Evolutionary conservation across 2,113 vertebrate genomes (phyloP).

Genomic region (Sebastes schlegelii): DNA sequence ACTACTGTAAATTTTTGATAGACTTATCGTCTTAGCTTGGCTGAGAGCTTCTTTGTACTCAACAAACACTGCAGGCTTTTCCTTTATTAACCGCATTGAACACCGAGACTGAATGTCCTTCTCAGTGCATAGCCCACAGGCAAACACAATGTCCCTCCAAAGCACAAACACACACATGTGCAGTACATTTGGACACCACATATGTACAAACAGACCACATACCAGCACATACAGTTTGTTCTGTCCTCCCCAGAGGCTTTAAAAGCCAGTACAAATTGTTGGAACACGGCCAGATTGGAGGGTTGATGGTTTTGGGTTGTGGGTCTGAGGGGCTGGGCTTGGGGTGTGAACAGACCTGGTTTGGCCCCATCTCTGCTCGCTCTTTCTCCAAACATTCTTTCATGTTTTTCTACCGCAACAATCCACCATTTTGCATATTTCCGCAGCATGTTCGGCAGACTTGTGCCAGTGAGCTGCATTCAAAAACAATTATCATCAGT

Average conservation of each 20-base stretch:
- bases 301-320: slow-evolving; percentile 17
- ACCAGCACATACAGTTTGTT: slow-evolving; percentile 8
- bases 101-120: neutral
- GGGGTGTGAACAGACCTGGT: slow-evolving; percentile 16
- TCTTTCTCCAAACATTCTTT: slow-evolving; percentile 47
- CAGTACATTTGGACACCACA: slow-evolving; percentile 22
- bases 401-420: slow-evolving; percentile 19
- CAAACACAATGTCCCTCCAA: neutral
- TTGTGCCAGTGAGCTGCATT: slow-evolving; percentile 2
- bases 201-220: slow-evolving; percentile 10
- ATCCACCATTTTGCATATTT: slow-evolving; percentile 36
- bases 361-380: neutral
- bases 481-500: slow-evolving; percentile 35
- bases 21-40: slow-evolving; percentile 2
- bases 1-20: slow-evolving; percentile 21
- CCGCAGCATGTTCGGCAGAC: slow-evolving; percentile 2
- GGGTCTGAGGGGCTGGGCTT: slow-evolving; percentile 10
- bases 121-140: neutral
- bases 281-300: neutral
- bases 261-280: neutral
- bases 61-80: slow-evolving; percentile 2
- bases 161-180: neutral
- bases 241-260: slow-evolving; percentile 6
- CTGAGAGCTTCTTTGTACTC: slow-evolving; percentile 1
- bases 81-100: neutral